Conservation (phyloP, 1,140 invertebrate genomes). For the Cotesia vestalis region DNA sequence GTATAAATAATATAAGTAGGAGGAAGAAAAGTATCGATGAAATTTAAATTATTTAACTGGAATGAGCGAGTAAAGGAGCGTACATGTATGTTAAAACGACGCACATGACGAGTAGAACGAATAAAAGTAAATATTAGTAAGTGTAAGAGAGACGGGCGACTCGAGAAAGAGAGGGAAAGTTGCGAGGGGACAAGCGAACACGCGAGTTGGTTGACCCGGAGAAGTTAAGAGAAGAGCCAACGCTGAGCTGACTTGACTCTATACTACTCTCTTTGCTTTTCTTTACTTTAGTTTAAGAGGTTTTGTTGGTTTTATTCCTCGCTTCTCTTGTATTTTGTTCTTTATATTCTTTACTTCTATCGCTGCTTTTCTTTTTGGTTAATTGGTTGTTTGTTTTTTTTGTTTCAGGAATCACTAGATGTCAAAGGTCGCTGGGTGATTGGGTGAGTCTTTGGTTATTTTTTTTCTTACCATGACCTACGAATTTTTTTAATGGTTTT, state of each 20-base stretch:
- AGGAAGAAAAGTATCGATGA: conserved; percentile 46
- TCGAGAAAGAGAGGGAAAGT: conserved; percentile 36
- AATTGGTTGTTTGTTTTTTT: too few species aligned
- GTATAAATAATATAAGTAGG: neutral
- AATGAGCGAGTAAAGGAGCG: conserved; percentile 10
- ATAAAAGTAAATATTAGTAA: neutral
- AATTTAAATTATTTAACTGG: conserved; percentile 24
- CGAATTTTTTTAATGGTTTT: too few species aligned
- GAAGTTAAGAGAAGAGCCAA: conserved; percentile 9
- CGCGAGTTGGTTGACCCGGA: conserved; percentile 64
- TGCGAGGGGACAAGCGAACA: conserved; percentile 46
- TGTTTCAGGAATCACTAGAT: too few species aligned
- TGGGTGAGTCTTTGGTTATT: too few species aligned
- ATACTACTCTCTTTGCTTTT: neutral
- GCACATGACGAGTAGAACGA: conserved; percentile 8
- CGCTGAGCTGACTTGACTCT: conserved; percentile 9
- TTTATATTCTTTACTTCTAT: neutral
- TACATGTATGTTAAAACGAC: conserved; percentile 4
- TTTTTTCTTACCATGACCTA: too few species aligned
- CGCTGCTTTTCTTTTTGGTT: too few species aligned
- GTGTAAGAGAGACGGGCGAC: neutral
- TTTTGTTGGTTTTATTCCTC: neutral
- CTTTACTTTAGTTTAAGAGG: neutral
- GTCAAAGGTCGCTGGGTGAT: too few species aligned
- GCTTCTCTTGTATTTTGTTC: neutral